Evolutionary conservation across 1,140 invertebrate species (phyloP), one percentile per base, ranked within the genome.

Genomic region (Coelopa frigida): DNA sequence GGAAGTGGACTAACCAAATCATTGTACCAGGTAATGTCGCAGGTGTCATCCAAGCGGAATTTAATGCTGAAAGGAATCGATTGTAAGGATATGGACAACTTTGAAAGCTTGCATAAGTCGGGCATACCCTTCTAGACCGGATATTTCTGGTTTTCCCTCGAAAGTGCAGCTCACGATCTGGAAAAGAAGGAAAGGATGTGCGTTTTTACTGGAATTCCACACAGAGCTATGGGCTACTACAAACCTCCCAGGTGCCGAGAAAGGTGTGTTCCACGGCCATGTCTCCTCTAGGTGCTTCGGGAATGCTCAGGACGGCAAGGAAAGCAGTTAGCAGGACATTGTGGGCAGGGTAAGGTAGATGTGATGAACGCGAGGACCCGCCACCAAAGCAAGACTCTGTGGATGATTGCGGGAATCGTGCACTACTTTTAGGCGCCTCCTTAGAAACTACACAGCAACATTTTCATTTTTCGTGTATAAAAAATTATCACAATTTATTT

Each of bases 21-120:
- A 51, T 72, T 78, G 24, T 63, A 67, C 80, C 80, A 83, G 4
- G 71, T 75, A 3, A 83, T 78, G 68, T 82, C 80, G 18, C 80
- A 80, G 55, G 72, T 77, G 51, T 81, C 78, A 67, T 81, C 78
- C 24, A 83, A 55, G 4, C 71, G 65, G 70, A 83, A 81, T 59
- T 78, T 73, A n/a, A 81, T 78, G 21, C 80, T 82, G 57, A 27
- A 69, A 65, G 45, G 49, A 24, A 35, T 10, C 17, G 20, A 35
- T 35, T 18, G 17, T 35, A 20, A 35, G 17, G 12, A 37, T 6
- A 8, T 15, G 18, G 12, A 17, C 7, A 5, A 40, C 6, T 21
- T 23, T 27, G 11, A 41, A 45, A 10, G 15, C 22, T 10, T 37
- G 35, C 10, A 24, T 21, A 26, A 39, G 8, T 11, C 4, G 14